Evolutionary conservation across 2,113 vertebrate species (phyloP).

Genomic region (Rana temporaria): DNA sequence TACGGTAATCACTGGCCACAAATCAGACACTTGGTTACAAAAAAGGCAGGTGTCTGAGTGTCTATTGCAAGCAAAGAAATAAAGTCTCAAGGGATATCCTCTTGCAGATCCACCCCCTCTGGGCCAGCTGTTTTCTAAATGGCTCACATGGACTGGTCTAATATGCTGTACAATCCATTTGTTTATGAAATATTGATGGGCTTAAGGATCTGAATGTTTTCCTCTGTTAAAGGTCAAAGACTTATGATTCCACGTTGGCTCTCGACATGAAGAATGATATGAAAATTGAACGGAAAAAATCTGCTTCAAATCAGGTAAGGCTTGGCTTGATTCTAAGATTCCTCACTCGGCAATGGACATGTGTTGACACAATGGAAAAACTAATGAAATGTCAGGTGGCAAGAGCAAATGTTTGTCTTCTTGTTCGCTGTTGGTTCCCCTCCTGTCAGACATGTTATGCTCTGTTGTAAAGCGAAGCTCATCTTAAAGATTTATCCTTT

Average conservation of each 20-base stretch:
- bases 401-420: too few relatives aligned
- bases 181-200: not conserved
- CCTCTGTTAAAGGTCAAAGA: slow-evolving; percentile 78
- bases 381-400: too few relatives aligned
- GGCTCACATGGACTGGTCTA: not conserved
- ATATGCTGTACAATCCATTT: not conserved
- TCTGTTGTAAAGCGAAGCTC: too few relatives aligned
- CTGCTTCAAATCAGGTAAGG: slow-evolving; percentile 82
- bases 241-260: slow-evolving; percentile 66
- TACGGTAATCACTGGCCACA: not conserved
- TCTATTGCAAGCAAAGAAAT: not conserved
- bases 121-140: not conserved
- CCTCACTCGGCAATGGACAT: too few relatives aligned
- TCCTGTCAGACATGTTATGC: too few relatives aligned
- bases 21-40: not conserved
- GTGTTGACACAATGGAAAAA: too few relatives aligned
- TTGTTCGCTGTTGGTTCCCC: too few relatives aligned
- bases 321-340: too few relatives aligned
- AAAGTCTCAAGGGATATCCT: not conserved
- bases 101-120: not conserved
- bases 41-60: slow-evolving; percentile 19
- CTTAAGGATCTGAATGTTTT: not conserved
- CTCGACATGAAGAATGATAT: slow-evolving; percentile 77
- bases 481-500: too few relatives aligned
- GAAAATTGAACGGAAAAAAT: slow-evolving; percentile 89